phyloP scores from a whole-genome alignment of 2,888 invertebrate species.

The Himalopsyche japonica region DNA sequence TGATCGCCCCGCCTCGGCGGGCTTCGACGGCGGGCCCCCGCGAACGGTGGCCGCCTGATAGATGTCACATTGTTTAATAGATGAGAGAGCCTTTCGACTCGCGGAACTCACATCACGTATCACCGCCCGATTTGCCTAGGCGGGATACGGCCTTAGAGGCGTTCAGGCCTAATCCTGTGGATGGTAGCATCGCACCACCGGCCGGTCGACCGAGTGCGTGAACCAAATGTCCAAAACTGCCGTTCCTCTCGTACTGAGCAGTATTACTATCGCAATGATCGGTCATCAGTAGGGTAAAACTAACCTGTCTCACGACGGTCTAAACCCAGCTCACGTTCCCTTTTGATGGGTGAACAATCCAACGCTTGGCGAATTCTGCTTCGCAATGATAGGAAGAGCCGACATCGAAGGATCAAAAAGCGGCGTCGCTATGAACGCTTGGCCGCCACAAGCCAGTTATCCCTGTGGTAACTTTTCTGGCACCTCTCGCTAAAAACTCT shows the following conservation, averaged over 20 bases:
- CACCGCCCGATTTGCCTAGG: slow-evolving; percentile 60
- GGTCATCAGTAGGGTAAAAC: slow-evolving; percentile 64
- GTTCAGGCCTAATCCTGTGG: slow-evolving; percentile 65
- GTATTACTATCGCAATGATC: slow-evolving; percentile 62
- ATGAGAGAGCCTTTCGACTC: slow-evolving; percentile 52
- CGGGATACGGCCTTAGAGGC: slow-evolving; percentile 59
- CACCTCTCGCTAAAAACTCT: slow-evolving; percentile 67
- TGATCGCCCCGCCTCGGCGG: slow-evolving; percentile 48
- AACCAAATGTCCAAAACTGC: slow-evolving; percentile 64
- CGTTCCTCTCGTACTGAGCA: slow-evolving; percentile 62
- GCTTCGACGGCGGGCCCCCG: slow-evolving; percentile 50
- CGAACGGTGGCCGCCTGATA: slow-evolving; percentile 47
- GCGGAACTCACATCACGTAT: slow-evolving; percentile 52
- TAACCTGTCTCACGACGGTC: slow-evolving; percentile 68
- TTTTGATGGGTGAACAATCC: slow-evolving; percentile 72
- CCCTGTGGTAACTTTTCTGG: slow-evolving; percentile 74
- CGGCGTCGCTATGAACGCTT: slow-evolving; percentile 69
- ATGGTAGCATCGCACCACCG: slow-evolving; percentile 70
- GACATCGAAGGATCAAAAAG: slow-evolving; percentile 75
- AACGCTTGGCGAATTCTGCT: slow-evolving; percentile 72
- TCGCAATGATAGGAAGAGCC: slow-evolving; percentile 76
- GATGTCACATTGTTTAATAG: slow-evolving; percentile 50
- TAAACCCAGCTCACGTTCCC: slow-evolving; percentile 70
- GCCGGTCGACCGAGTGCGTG: slow-evolving; percentile 65
- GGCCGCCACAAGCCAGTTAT: slow-evolving; percentile 70